Base-by-base conservation (phyloP, 35 echinoderm and acorn worm species). In the Hemicentrotus pulcherrimus region DNA sequence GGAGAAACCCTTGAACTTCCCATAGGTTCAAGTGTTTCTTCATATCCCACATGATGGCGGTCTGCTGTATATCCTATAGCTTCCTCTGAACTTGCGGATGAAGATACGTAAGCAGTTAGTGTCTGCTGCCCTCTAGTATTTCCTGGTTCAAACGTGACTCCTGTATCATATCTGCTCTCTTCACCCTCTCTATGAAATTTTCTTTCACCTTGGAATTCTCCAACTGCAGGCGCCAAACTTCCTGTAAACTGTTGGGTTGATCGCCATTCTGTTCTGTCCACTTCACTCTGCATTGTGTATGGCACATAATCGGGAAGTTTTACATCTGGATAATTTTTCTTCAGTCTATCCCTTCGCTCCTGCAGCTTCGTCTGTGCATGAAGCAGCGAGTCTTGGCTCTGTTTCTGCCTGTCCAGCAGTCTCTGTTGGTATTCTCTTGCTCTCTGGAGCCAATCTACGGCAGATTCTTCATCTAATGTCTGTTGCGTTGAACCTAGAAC, bases 301-400 rank as follows among this genome's bases (percentile, higher is more conserved):
- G 96, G 96, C 19, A 91, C 95, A 94, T 95, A 96, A 4, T 46
- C 59, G 5, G 96, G 96, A 2, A 97, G 92, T 48, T 88, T 94
- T 31, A 97, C 35, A 86, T 95, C 91, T 22, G 96, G 96, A 55
- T 97, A 97, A 60, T 95, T 58, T 22, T 94, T 31, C 92, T 95
- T 94, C 13, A 97, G 46, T 32, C 86, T 92, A 31, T 95, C 61
- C 32, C 96, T 88, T 24, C 92, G 94, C 70, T 94, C 55, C 91
- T 97, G 95, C 46, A 97, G 92, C 46, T 92, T 92, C 6, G 31
- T 22, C 95, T 97, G 94, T 22, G 96, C 96, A 47, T 95, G 95
- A 55, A 41, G 31, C 5, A 97, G 46, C 1, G 70, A 88, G 33
- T 97, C 85, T 47, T 89, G 90, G 47, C 91, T 97, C 46, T 95